Conservation (phyloP, 1,140 invertebrate genomes). For the Meloidogyne floridensis region DNA sequence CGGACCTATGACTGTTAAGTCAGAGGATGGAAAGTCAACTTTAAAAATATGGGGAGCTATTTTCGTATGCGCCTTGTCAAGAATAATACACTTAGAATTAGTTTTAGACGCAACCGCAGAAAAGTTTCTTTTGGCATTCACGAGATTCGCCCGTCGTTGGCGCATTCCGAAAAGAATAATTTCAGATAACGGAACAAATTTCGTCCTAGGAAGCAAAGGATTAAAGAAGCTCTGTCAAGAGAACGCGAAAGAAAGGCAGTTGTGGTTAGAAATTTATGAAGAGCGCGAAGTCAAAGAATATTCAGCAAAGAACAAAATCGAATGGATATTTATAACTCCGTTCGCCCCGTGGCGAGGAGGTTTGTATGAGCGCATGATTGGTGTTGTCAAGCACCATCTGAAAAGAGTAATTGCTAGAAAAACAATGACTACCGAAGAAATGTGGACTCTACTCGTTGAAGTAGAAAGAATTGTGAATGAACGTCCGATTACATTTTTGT, state of each 20-base stretch:
- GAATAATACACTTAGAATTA: slow-evolving; percentile 5
- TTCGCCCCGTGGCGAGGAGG: slow-evolving; percentile 15
- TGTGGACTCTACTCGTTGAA: background rate
- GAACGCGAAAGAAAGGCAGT: too few relatives aligned
- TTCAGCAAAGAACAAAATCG: background rate
- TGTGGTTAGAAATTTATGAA: too few relatives aligned
- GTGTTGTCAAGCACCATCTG: slow-evolving; percentile 8
- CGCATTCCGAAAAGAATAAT: too few relatives aligned
- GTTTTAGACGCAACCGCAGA: background rate
- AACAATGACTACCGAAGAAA: background rate
- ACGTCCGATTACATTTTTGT: background rate
- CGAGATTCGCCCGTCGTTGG: too few relatives aligned
- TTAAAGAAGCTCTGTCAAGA: too few relatives aligned
- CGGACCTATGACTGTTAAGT: slow-evolving; percentile 5
- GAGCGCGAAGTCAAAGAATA: background rate
- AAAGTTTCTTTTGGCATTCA: too few relatives aligned
- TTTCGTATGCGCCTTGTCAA: background rate
- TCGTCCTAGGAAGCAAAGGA: too few relatives aligned
- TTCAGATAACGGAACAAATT: too few relatives aligned
- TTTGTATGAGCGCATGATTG: slow-evolving; percentile 1
- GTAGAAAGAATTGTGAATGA: slow-evolving; percentile 7
- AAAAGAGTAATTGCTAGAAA: slow-evolving; percentile 11
- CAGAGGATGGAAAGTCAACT: background rate
- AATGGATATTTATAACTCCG: background rate
- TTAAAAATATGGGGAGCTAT: slow-evolving; percentile 13